Conservation (phyloP, 2,113 vertebrate genomes). For the Vimba vimba region DNA sequence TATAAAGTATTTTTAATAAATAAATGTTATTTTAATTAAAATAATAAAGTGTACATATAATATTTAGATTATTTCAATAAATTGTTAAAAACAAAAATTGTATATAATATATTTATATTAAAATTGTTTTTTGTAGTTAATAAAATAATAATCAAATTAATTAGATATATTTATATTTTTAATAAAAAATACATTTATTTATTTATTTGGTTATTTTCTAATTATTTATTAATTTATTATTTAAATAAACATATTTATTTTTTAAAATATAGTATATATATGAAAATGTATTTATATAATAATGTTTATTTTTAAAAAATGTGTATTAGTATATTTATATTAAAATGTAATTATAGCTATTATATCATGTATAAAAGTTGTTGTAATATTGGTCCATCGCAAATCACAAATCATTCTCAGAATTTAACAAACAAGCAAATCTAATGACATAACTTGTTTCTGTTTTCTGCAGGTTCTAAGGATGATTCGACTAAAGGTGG, state of each 20-base stretch:
- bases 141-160: no score
- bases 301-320: neutral
- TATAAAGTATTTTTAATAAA: neutral
- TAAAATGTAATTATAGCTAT: neutral
- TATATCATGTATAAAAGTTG: neutral
- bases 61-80: no score
- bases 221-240: neutral
- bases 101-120: no score
- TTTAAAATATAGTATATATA: neutral
- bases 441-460: neutral
- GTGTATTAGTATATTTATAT: neutral
- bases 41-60: neutral
- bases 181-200: no score
- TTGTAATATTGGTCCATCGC: neutral
- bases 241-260: neutral
- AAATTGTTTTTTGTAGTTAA: no score
- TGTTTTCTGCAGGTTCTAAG: conserved; percentile 68
- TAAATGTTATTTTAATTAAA: no score
- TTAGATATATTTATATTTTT: no score
- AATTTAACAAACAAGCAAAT: neutral
- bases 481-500: conserved; percentile 80
- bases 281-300: neutral
- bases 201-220: no score
- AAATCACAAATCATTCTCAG: neutral
- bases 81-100: no score